Evolutionary conservation across 2,888 invertebrate genomes (phyloP).

Genomic region (Beris chalybata): DNA sequence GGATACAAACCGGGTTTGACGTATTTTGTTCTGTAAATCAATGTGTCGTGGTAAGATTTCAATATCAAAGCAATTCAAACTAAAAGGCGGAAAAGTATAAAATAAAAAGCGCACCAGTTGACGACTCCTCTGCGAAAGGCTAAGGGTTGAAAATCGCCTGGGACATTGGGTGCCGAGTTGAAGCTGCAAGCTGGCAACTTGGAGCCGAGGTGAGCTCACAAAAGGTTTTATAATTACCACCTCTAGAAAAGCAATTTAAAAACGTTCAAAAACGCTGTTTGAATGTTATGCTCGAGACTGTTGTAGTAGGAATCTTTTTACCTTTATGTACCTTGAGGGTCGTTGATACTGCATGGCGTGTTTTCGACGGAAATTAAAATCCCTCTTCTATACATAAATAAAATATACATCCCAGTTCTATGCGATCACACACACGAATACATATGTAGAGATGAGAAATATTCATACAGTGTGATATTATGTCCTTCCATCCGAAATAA

Average conservation of each 20-base stretch:
- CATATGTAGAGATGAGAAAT: not conserved
- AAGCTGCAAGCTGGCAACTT: not conserved
- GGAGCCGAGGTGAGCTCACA: constrained; percentile 13
- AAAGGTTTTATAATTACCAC: constrained; percentile 36
- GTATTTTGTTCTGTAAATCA: constrained; percentile 32
- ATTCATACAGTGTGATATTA: constrained; percentile 16
- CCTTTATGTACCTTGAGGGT: constrained; percentile 25
- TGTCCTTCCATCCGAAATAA: constrained; percentile 8
- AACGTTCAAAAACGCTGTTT: constrained; percentile 33
- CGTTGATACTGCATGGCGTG: constrained; percentile 25
- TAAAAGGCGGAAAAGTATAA: constrained; percentile 12
- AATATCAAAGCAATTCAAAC: constrained; percentile 35
- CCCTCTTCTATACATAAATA: constrained; percentile 34
- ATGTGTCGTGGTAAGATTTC: constrained; percentile 36
- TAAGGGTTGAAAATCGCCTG: constrained; percentile 1
- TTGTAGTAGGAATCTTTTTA: constrained; percentile 4
- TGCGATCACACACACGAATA: not conserved
- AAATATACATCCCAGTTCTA: constrained; percentile 13
- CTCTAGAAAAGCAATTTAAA: constrained; percentile 37
- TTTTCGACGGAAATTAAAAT: constrained; percentile 38
- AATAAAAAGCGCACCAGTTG: constrained; percentile 9
- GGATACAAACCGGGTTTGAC: not conserved
- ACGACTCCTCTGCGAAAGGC: not conserved
- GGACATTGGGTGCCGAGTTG: not conserved
- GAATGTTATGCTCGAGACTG: constrained; percentile 18